Evolutionary conservation across 2,797 vertebrate species (phyloP), one percentile per base, ranked within the genome.

Genomic region (Sylvilagus floridanus): DNA sequence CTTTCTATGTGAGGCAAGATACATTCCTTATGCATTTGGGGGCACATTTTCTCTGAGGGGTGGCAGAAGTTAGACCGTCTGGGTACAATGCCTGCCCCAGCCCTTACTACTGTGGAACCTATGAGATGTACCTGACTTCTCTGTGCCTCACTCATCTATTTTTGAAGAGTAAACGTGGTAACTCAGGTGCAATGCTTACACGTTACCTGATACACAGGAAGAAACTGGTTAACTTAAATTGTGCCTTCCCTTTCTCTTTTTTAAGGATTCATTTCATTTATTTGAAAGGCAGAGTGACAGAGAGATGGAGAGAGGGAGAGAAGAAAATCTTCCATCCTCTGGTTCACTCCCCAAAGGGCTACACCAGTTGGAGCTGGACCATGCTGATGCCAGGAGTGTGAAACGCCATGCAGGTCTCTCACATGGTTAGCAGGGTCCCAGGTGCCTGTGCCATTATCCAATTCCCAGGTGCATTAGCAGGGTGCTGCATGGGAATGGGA

Each of bases 21-120:
- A 54, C 37, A 88, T 89, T 89, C 78, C 90, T 95, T 7, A 28
- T 71, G 73, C 47, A 26, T 88, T 88, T 90, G 11, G 0, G 42
- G 78, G 7, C 47, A 42, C 26, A 47, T 76, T 93, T 94, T 93
- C 28, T 52, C 47, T 7, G 42, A 62, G 21, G n/a, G 60, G 24
- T 73, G 52, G 5, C 0, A 12, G 69, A 71, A 81, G 32, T 82
- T 57, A 62, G 37, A 26, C 30, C 54, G 2, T 60, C 17, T 57
- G 37, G 30, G 32, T 62, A 35, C 0, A 0, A 10, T n/a, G 19
- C 32, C 3, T 1, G 57, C 14, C 72, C 63, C 63, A 47, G 68
- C 50, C 7, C 60, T 62, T 35, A 16, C 1, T 30, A 7, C 22
- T 24, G 13, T 24, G n/a, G 42, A 71, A 32, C 16, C 35, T 69